Evolutionary conservation across 2,797 vertebrate genomes (phyloP).

Genomic region (Vultur gryphus): DNA sequence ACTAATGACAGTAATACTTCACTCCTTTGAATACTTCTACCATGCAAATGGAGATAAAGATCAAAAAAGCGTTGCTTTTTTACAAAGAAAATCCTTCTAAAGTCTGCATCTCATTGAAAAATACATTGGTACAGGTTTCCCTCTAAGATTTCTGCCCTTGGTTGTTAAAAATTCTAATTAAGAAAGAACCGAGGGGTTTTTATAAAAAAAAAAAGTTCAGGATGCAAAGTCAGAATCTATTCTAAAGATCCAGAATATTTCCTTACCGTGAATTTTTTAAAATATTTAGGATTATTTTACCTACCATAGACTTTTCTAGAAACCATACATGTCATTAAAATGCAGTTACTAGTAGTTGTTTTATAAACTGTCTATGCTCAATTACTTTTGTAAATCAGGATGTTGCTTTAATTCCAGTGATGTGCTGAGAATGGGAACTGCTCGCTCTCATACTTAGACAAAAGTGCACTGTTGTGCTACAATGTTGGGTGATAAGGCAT

Average conservation of each 20-base stretch:
- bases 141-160: background rate
- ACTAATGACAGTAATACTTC: conserved; percentile 36
- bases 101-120: background rate
- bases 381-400: background rate
- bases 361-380: background rate
- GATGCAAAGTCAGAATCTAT: background rate
- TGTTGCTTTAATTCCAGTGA: background rate
- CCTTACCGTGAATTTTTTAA: background rate
- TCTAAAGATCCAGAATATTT: background rate
- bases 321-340: background rate
- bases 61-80: background rate
- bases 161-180: background rate
- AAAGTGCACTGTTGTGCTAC: background rate
- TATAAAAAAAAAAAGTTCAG: background rate
- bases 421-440: background rate
- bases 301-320: background rate
- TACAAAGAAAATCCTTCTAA: background rate
- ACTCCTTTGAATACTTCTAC: conserved; percentile 24
- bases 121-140: background rate
- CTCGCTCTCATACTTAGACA: background rate
- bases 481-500: background rate
- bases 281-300: background rate
- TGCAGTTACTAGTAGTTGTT: background rate
- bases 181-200: background rate
- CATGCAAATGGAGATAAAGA: conserved; percentile 39